Evolutionary conservation across 2,888 invertebrate genomes (phyloP), one percentile per base, ranked within the genome.

Genomic region (Dryococelus australis): DNA sequence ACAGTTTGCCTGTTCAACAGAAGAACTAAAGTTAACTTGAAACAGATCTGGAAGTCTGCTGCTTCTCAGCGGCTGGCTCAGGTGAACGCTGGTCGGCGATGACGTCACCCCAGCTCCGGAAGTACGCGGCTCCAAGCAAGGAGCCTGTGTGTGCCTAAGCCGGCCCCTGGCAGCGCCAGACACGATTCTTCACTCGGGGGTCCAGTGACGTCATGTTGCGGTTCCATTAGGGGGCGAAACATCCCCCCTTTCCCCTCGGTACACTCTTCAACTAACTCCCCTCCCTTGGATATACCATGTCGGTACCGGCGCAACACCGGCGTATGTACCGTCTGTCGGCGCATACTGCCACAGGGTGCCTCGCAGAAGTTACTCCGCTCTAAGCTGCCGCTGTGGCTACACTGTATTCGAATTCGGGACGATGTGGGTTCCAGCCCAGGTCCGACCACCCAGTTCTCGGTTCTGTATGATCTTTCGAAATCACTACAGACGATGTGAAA

Each of bases 181-280:
- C 65, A 65, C 24, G 65, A 65, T 65, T 65, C 65, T 65, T 65
- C 65, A 65, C 65, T 65, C 65, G 24, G 65, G 65, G 65, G 65
- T 65, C 65, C 65, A 65, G 65, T 65, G 65, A 65, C 65, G 65
- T 65, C 65, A 65, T 65, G 65, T 65, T 65, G 65, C 65, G 65
- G 65, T 65, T 65, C 65, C 65, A 65, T 65, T 65, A 65, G n/a
- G 65, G 65, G 65, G 65, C n/a, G 65, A 65, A 65, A 65, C 65
- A 65, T 65, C 65, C 8, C 51, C 51, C 65, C 65, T 24, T 8
- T 65, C 65, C n/a, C 65, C 20, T 24, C 65, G 0, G 20, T 10
- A 24, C n/a, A n/a, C 65, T 65, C 65, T 65, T 65, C 65, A 10
- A 8, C n/a, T 9, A 24, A 65, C 65, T 65, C 65, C 65, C 65